A percentile compares a stretch with the other conserved stretches of the same genome.
These are phyloP conservation scores for Manis pentadactyla DNA, from an alignment of 2,797 vertebrate species.

Conservation along the genomic window DNA sequence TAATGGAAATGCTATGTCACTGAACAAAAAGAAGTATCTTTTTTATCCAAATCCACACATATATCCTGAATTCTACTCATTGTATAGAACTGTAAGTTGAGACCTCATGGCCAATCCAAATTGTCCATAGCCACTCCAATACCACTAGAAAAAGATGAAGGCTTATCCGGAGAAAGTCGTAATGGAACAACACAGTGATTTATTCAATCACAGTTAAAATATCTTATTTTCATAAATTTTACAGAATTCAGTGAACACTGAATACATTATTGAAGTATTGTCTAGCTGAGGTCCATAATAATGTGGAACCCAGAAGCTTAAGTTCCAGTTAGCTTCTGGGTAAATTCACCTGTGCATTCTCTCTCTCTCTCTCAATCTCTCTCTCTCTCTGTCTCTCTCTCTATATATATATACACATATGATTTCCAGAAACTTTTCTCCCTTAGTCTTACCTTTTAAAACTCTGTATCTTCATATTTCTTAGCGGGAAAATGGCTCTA, in stretches of 20 bases:
- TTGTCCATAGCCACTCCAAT: not conserved
- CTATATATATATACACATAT: too few species aligned
- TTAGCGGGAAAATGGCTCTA: not conserved
- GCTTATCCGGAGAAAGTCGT: not conserved
- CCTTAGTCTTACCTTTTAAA: not conserved
- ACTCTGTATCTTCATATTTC: not conserved
- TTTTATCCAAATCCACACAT: not conserved
- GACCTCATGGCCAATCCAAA: not conserved
- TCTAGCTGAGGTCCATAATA: not conserved
- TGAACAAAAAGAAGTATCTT: not conserved
- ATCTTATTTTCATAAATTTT: not conserved
- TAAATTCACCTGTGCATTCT: not conserved
- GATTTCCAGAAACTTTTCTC: not conserved
- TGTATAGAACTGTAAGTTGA: not conserved
- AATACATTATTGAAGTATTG: not conserved
- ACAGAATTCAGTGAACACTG: not conserved
- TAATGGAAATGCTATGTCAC: not conserved
- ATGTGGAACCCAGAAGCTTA: not conserved
- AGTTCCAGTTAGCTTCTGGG: not conserved
- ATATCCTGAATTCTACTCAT: not conserved
- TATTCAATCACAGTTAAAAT: not conserved
- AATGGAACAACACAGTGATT: not conserved
- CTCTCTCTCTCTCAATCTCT: too few species aligned
- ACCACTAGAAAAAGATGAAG: not conserved
- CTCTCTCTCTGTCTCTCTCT: too few species aligned